These are phyloP conservation scores for Lordiphosa fenestrarum DNA, from an alignment of 2,888 invertebrate genomes.

Conservation along the genomic window DNA sequence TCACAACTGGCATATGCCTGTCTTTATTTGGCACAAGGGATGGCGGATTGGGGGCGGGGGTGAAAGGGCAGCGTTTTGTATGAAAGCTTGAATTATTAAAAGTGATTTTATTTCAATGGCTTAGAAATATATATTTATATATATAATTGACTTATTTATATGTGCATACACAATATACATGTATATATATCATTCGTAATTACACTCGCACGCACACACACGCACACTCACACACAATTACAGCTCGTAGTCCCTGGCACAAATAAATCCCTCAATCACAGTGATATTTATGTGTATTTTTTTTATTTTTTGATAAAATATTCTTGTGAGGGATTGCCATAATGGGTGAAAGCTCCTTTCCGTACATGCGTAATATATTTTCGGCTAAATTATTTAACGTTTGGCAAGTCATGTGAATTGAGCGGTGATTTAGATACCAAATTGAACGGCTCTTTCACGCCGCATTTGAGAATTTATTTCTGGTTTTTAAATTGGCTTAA, in stretches of 20 bases:
- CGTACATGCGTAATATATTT: no score
- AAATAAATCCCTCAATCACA: neutral
- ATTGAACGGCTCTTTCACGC: no score
- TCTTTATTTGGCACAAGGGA: neutral
- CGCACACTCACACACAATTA: neutral
- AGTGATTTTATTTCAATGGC: neutral
- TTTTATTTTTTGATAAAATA: neutral
- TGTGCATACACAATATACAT: neutral
- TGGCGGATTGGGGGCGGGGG: no score
- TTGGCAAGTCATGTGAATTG: no score
- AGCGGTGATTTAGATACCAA: no score
- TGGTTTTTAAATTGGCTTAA: no score
- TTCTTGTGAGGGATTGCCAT: no score
- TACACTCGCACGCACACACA: neutral
- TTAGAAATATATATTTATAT: neutral
- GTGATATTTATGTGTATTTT: neutral
- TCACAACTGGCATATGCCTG: constrained; percentile 2
- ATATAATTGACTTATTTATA: constrained; percentile 5
- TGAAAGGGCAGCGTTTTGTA: neutral
- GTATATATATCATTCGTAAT: neutral
- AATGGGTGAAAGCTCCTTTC: no score
- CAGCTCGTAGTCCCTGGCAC: neutral
- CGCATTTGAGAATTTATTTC: no score
- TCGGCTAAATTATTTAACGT: no score
- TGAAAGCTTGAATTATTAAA: constrained; percentile 4